Conservation (phyloP, 2,797 vertebrate species). For the Pelochelys cantorii region DNA sequence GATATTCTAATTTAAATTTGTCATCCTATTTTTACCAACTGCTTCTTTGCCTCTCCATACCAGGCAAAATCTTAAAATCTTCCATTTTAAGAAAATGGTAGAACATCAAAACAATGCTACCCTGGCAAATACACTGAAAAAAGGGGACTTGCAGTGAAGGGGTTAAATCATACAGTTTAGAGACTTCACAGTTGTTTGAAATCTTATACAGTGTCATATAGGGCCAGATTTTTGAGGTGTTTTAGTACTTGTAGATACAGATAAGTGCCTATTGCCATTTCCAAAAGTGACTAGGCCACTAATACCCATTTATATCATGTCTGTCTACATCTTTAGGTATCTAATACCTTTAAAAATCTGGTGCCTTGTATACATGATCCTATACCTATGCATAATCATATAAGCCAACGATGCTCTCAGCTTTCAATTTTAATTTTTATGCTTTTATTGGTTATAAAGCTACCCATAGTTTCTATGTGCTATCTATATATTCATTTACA, state of each 20-base stretch:
- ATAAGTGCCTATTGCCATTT: neutral
- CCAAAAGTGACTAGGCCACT: neutral
- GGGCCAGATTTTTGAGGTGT: neutral
- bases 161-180: neutral
- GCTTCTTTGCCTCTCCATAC: conserved; percentile 38
- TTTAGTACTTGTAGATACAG: neutral
- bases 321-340: neutral
- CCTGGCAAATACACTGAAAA: neutral
- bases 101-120: conserved; percentile 42
- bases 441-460: neutral
- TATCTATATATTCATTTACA: neutral
- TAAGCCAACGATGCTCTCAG: neutral
- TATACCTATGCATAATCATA: neutral
- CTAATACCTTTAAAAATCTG: neutral
- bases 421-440: neutral
- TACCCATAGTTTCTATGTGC: neutral
- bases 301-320: neutral
- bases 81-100: conserved; percentile 58
- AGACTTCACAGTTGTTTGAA: neutral
- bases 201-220: neutral
- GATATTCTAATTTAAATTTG: conserved; percentile 43
- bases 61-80: conserved; percentile 53
- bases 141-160: neutral
- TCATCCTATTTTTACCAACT: neutral
- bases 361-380: neutral